Evolutionary conservation across 2,797 vertebrate genomes (phyloP).

Genomic region (Vireo griseus): DNA sequence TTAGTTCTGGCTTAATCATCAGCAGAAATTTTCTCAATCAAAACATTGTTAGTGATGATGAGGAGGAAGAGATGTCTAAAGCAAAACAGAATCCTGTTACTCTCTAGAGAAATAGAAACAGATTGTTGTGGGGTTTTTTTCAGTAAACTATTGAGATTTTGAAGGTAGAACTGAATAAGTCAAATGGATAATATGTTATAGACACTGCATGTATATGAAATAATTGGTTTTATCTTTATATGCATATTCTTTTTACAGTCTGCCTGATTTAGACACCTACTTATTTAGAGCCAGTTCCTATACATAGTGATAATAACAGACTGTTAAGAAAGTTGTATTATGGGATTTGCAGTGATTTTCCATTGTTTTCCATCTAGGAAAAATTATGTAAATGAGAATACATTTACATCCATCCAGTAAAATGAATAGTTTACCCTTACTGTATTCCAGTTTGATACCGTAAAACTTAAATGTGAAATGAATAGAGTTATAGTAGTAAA

Average conservation of each 20-base stretch:
- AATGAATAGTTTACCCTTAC: not conserved
- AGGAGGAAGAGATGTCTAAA: not conserved
- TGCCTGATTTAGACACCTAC: not conserved
- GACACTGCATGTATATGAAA: not conserved
- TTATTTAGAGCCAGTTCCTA: not conserved
- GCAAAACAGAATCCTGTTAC: not conserved
- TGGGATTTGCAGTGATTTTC: not conserved
- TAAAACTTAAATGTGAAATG: not conserved
- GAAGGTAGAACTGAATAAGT: not conserved
- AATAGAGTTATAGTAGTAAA: not conserved
- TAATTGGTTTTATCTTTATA: not conserved
- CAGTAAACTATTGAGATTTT: not conserved
- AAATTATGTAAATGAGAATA: not conserved
- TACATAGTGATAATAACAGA: not conserved
- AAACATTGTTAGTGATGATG: not conserved
- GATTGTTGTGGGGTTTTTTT: fast-evolving
- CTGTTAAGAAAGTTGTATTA: not conserved
- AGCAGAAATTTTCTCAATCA: not conserved
- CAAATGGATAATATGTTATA: not conserved
- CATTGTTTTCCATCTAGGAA: not conserved
- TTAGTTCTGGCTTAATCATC: not conserved
- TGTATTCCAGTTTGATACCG: not conserved
- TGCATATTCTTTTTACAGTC: not conserved
- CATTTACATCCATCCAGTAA: not conserved
- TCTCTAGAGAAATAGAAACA: not conserved